Base-by-base conservation (phyloP, 2,113 vertebrate genomes). In the Corapipo altera region DNA sequence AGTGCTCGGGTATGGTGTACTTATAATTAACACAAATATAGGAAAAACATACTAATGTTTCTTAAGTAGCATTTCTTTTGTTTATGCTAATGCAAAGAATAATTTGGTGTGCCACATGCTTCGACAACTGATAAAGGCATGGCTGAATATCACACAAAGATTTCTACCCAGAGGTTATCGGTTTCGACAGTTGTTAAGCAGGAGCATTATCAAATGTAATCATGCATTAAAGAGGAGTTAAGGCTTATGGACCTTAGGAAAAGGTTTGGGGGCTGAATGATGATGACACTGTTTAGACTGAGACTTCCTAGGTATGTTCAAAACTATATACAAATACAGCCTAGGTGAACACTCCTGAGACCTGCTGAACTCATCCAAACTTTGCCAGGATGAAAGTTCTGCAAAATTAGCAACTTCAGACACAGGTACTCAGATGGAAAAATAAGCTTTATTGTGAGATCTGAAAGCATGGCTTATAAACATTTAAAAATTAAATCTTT, bases 11-110 rank as follows among this genome's bases (percentile, higher is more conserved):
- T 85, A 93, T 11, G 71, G 94, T 71, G 43, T 79, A 90, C 83
- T 97, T 96, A 76, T 90, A 97, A 96, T 97, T 96, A 97, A 95
- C 14, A 23, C 86, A 97, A 96, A 96, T 71, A 94, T 23, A 89
- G 32, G 72, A 51, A 65, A 97, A 94, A 85, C 37, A n/a, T 32
- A 59, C 84, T 78, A 74, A 17, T 62, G 54, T 85, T 93, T 93
- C 46, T 90, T 94, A 67, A 92, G 70, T 11, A 57, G 52, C 18
- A 57, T 84, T 97, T 81, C 48, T 91, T 97, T 82, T 96, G 72
- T 87, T 97, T 70, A 32, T 76, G 49, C 64, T 96, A 95, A 96
- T 93, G 81, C 23, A 85, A 88, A 97, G 46, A 75, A 71, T 54
- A 92, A 91, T 92, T 95, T 58, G 46, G 35, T 39, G 51, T 69